Base-by-base conservation (phyloP, 1,140 invertebrate genomes). In the Phenacoccus solenopsis region DNA sequence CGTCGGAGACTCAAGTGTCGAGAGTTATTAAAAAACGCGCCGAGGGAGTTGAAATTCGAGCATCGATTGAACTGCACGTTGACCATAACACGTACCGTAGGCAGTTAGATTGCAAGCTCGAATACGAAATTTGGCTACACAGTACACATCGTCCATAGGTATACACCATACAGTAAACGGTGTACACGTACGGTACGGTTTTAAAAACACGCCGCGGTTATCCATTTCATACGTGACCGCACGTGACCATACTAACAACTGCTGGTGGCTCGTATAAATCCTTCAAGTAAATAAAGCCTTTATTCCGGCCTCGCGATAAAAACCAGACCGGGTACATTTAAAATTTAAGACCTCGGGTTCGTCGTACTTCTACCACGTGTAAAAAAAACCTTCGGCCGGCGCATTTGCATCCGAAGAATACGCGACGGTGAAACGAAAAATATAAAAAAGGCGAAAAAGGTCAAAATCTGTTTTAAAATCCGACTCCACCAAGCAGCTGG, bases 251-350 rank as follows among this genome's bases (percentile, higher is more conserved):
- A 49, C 38, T 49, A 49, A 49, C 38, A 49, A 49, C 38, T 49
- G 38, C 20, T n/a, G n/a, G n/a, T n/a, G 38, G 20, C 30, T 10
- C 38, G 16, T 9, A 16, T 49, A 64, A 64, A 64, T 64, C 59
- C 59, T 64, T 64, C 59, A 64, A 22, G 59, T 64, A 64, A 64
- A 64, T 24, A 64, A 24, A 64, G 59, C 59, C 59, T 24, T 27
- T 4, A 4, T 27, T 10, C 59, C 25, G 9, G 10, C n/a, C 25
- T 4, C 25, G 25, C 16, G 59, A 24, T 10, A 64, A 64, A 64
- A 64, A 24, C 9, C n/a, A 10, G 9, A 38, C 32, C 9, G 25
- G 59, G 4, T 24, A 10, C 20, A 10, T 4, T 25, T 5, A 64
- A 64, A 64, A 9, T 64, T 24, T 25, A 64, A 64, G 59, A 38